These are phyloP conservation scores for Hypsopygia costalis DNA, from an alignment of 2,888 invertebrate genomes.

Conservation along the genomic window DNA sequence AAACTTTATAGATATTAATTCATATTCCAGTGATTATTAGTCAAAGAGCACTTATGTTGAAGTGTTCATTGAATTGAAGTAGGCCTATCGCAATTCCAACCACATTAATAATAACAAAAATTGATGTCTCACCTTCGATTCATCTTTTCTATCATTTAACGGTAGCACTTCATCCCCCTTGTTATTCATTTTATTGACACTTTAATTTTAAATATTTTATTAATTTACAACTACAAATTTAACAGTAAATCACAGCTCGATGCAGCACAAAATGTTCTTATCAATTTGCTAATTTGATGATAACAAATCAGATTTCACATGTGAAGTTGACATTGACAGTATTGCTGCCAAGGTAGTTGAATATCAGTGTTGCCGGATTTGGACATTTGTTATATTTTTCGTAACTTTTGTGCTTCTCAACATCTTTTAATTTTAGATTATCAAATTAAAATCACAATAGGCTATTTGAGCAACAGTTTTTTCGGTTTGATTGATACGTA, in stretches of 20 bases:
- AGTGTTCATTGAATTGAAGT: neutral
- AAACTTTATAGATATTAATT: too few species aligned
- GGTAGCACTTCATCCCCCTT: constrained; percentile 4
- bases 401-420: too few species aligned
- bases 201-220: neutral
- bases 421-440: too few species aligned
- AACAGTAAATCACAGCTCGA: neutral
- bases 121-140: constrained; percentile 8
- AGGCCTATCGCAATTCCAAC: constrained; percentile 6
- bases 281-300: constrained; percentile 2
- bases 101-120: constrained; percentile 1
- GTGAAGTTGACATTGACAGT: too few species aligned
- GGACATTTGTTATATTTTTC: too few species aligned
- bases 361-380: too few species aligned
- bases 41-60: neutral
- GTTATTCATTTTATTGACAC: constrained; percentile 2
- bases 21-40: neutral
- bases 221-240: too few species aligned
- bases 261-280: too few species aligned
- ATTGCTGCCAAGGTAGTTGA: too few species aligned
- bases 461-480: too few species aligned
- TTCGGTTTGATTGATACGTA: too few species aligned
- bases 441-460: too few species aligned
- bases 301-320: neutral
- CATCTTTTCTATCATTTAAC: constrained; percentile 5